These are phyloP conservation scores for Caenorhabditis remanei DNA, from an alignment of 1,140 invertebrate species.

Conservation along the genomic window DNA sequence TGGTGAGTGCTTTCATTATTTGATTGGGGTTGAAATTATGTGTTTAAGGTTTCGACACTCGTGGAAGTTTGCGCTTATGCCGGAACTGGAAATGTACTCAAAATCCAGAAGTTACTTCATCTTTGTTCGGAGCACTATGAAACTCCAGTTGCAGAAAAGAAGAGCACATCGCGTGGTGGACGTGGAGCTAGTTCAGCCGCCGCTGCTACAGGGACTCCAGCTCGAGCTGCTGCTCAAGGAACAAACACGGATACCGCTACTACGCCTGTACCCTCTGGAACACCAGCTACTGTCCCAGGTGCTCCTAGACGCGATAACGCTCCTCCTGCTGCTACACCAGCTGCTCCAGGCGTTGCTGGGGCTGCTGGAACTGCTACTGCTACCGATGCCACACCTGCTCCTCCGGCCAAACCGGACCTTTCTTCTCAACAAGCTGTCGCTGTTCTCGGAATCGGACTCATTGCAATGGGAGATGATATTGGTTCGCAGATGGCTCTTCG, in stretches of 20 bases:
- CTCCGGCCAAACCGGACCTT: conserved; percentile 84
- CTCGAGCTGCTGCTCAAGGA: no score
- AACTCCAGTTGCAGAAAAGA: conserved; percentile 78
- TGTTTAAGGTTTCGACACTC: conserved; percentile 85
- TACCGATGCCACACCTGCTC: neutral
- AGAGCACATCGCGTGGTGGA: conserved; percentile 54
- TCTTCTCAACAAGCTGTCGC: conserved; percentile 95
- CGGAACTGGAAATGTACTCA: conserved; percentile 97
- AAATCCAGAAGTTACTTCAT: conserved; percentile 95
- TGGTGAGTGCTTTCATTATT: conserved; percentile 69
- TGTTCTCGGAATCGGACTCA: conserved; percentile 95
- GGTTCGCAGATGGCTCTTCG: conserved; percentile 94
- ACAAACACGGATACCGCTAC: no score
- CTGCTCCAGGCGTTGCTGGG: conserved; percentile 6
- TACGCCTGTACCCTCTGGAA: neutral
- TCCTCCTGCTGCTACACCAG: neutral
- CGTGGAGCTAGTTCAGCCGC: conserved; percentile 27
- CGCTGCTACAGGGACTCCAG: no score
- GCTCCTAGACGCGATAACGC: neutral
- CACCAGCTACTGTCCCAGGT: neutral
- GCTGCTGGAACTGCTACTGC: neutral
- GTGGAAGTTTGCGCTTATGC: conserved; percentile 99
- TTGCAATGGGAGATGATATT: conserved; percentile 98
- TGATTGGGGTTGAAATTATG: neutral
- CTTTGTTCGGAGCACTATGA: conserved; percentile 98